These are phyloP conservation scores for Xyrauchen texanus DNA, from an alignment of 2,113 vertebrate genomes.

Conservation along the genomic window DNA sequence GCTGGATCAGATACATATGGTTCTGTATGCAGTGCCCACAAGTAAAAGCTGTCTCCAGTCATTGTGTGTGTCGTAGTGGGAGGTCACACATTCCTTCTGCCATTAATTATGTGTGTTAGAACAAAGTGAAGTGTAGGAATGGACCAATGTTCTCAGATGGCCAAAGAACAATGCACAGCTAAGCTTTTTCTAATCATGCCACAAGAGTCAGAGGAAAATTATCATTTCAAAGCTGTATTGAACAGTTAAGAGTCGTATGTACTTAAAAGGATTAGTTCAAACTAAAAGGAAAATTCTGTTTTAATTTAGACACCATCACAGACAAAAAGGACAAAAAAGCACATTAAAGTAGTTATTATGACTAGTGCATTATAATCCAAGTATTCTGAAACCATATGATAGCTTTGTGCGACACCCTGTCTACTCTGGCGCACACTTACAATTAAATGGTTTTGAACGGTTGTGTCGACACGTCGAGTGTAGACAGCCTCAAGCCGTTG, in stretches of 20 bases:
- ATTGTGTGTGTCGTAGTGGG: background rate
- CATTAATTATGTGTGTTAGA: slow-evolving; percentile 29
- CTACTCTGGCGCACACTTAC: too few species aligned
- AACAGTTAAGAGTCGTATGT: background rate
- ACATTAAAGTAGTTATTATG: too few species aligned
- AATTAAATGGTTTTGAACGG: too few species aligned
- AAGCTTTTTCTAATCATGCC: background rate
- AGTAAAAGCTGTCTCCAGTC: background rate
- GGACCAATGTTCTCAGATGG: background rate
- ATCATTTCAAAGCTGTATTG: background rate
- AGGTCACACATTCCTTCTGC: slow-evolving; percentile 18
- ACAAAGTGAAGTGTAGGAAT: background rate
- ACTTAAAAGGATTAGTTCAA: background rate
- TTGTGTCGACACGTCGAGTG: too few species aligned
- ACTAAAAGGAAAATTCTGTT: background rate
- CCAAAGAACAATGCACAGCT: slow-evolving; percentile 7
- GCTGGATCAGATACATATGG: slow-evolving; percentile 25
- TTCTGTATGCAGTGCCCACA: background rate
- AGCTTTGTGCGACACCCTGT: too few species aligned
- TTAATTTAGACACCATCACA: too few species aligned
- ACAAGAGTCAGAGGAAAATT: background rate
- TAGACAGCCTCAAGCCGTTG: too few species aligned
- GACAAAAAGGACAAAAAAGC: too few species aligned
- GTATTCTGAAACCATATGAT: too few species aligned
- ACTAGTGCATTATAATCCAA: too few species aligned